These are phyloP conservation scores for Morbakka virulenta DNA, from an alignment of 30 jellyfish, hydroid and myxozoan genomes.

Conservation along the genomic window DNA sequence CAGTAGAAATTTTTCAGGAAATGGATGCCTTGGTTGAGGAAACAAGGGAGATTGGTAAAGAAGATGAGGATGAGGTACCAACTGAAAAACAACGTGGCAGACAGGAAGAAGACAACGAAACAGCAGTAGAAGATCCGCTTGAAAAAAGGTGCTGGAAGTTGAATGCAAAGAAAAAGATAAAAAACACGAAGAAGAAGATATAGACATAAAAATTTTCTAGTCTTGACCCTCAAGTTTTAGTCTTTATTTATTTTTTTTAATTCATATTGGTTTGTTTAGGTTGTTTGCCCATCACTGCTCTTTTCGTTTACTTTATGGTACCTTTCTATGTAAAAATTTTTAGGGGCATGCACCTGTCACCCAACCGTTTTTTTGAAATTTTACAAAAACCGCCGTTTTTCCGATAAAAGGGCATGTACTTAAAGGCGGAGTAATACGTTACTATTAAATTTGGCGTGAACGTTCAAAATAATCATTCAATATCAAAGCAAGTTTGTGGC, in stretches of 20 bases:
- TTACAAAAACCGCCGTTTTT: background rate
- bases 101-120: background rate
- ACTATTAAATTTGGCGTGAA: too few species aligned
- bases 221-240: too few species aligned
- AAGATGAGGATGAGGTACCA: background rate
- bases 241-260: too few species aligned
- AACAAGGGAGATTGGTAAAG: background rate
- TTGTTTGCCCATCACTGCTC: background rate
- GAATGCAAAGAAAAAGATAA: background rate
- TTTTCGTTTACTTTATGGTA: background rate
- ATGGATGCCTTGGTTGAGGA: background rate
- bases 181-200: background rate
- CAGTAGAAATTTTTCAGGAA: too few species aligned
- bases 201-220: background rate
- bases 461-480: too few species aligned
- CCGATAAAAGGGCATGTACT: background rate
- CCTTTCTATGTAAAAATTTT: background rate
- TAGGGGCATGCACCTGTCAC: background rate
- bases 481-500: too few species aligned
- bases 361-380: background rate
- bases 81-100: background rate
- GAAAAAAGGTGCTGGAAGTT: background rate
- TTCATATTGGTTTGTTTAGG: background rate
- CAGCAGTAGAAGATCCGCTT: too few species aligned
- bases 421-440: background rate